Percentiles rank a stretch among this genome's conserved stretches.
Conservation (phyloP, 2,888 invertebrate genomes). For the Gibbula magus region DNA sequence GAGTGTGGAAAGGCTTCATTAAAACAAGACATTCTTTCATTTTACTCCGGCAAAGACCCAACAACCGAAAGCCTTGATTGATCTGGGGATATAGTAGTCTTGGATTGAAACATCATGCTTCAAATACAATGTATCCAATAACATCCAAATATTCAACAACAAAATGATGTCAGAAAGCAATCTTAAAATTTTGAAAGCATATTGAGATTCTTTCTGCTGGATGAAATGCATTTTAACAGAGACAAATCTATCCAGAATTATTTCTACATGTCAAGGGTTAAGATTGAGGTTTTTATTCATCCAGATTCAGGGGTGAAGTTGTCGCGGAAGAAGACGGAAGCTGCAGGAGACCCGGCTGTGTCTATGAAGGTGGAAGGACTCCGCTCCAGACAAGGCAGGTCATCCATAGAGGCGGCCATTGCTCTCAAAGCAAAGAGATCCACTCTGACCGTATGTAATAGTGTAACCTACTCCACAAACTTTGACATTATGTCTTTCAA, state of each 20-base stretch:
- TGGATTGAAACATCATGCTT: too few relatives aligned
- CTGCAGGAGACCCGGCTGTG: background rate
- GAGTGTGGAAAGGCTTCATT: too few relatives aligned
- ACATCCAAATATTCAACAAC: too few relatives aligned
- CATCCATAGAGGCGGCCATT: conserved; percentile 71
- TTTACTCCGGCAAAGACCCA: too few relatives aligned
- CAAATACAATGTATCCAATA: too few relatives aligned
- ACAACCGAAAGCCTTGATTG: too few relatives aligned
- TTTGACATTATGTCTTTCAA: background rate
- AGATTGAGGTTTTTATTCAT: background rate
- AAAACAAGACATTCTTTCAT: too few relatives aligned
- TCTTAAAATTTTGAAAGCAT: too few relatives aligned
- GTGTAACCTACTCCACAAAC: background rate
- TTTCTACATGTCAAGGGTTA: background rate
- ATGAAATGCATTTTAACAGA: too few relatives aligned
- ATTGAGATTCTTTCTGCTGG: too few relatives aligned
- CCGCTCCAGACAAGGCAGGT: conserved; percentile 57
- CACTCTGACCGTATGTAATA: conserved; percentile 47
- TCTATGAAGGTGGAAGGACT: conserved; percentile 46
- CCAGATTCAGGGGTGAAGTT: background rate
- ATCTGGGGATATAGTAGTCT: too few relatives aligned
- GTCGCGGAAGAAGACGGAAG: conserved; percentile 1
- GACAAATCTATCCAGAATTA: background rate
- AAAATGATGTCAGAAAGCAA: too few relatives aligned
- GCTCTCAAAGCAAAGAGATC: conserved; percentile 72